Evolutionary conservation across 2,888 invertebrate species (phyloP).

Genomic region (Drosophila fungiperda): DNA sequence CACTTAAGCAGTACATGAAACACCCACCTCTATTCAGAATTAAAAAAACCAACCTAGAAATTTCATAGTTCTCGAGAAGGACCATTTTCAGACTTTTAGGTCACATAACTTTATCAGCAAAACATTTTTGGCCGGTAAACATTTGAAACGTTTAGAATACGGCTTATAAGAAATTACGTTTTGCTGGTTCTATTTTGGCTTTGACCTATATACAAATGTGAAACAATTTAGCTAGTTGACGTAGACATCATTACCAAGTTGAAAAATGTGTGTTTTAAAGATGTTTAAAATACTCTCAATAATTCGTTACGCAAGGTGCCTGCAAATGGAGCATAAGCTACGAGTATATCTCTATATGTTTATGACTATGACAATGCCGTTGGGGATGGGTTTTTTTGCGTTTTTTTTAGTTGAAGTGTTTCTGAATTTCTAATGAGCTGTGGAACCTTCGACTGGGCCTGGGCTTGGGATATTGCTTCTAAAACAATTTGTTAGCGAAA

Average conservation of each 20-base stretch:
- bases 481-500: conserved; percentile 63
- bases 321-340: conserved; percentile 60
- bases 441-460: conserved; percentile 63
- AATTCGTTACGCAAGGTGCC: conserved; percentile 62
- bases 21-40: conserved; percentile 5
- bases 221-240: not conserved
- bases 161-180: not conserved
- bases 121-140: not conserved
- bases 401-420: conserved; percentile 32
- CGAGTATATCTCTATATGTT: conserved; percentile 13
- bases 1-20: not conserved
- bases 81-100: too few relatives aligned
- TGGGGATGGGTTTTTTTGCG: conserved; percentile 25
- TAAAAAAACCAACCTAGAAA: not conserved
- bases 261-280: conserved; percentile 8
- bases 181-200: not conserved
- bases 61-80: too few relatives aligned
- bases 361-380: conserved; percentile 51
- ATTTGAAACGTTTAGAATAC: not conserved
- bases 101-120: not conserved
- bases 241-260: not conserved
- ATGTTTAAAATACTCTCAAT: conserved; percentile 22
- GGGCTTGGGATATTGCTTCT: conserved; percentile 46
- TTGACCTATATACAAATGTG: conserved; percentile 2
- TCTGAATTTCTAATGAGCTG: conserved; percentile 73